A percentile compares a stretch with the other conserved stretches of the same genome.
Conservation (phyloP, 2,797 vertebrate genomes). For the Adrianichthys oophorus region DNA sequence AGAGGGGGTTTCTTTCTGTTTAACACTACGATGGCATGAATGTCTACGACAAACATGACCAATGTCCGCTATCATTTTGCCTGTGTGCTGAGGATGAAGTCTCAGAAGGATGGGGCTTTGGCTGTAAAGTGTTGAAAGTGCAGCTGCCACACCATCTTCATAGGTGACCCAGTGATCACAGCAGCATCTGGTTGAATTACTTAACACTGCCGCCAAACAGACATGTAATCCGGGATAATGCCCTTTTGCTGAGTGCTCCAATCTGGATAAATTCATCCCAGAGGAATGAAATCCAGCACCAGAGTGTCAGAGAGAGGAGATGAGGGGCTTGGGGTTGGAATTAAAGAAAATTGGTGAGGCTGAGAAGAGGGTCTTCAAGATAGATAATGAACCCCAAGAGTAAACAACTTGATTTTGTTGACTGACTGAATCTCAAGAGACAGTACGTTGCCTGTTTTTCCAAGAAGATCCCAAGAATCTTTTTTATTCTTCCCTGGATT, state of each 20-base stretch:
- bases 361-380: conserved; percentile 48
- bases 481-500: conserved; percentile 43
- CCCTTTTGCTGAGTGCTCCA: conserved; percentile 81
- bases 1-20: conserved; percentile 19
- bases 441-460: conserved; percentile 65
- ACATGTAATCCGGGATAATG: conserved; percentile 85
- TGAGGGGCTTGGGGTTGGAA: conserved; percentile 57
- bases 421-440: conserved; percentile 49
- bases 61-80: not conserved
- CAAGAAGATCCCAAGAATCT: conserved; percentile 67
- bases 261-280: conserved; percentile 81
- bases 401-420: conserved; percentile 76
- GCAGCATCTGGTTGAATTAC: conserved; percentile 85
- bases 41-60: not conserved
- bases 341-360: conserved; percentile 64
- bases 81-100: conserved; percentile 3
- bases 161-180: conserved; percentile 77
- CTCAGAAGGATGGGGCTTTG: conserved; percentile 18
- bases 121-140: conserved; percentile 25
- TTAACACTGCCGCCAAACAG: conserved; percentile 79
- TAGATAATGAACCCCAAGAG: conserved; percentile 67
- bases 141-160: conserved; percentile 47
- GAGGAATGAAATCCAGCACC: conserved; percentile 72
- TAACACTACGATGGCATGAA: conserved; percentile 2
- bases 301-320: conserved; percentile 53